These are phyloP conservation scores for Macrosiphum euphorbiae DNA, from an alignment of 2,888 invertebrate genomes.

Conservation along the genomic window DNA sequence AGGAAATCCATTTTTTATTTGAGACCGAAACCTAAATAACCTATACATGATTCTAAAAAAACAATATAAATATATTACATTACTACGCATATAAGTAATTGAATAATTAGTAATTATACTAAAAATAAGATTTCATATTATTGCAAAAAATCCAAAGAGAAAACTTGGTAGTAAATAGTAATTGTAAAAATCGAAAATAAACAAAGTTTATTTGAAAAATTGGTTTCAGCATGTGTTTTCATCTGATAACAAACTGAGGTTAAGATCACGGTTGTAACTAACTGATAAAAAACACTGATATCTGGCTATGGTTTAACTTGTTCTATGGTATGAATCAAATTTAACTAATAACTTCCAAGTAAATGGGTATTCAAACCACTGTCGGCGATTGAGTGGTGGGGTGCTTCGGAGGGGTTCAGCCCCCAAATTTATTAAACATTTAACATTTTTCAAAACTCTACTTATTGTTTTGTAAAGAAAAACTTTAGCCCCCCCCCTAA, in stretches of 20 bases:
- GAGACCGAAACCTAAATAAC: constrained; percentile 50
- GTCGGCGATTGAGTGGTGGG: too few relatives aligned
- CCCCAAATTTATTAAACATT: too few relatives aligned
- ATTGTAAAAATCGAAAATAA: not conserved
- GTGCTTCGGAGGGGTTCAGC: too few relatives aligned
- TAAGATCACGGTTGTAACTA: not conserved
- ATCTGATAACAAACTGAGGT: constrained; percentile 49
- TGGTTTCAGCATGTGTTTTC: constrained; percentile 29
- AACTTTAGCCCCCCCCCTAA: too few relatives aligned
- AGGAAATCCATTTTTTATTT: constrained; percentile 38
- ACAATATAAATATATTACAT: constrained; percentile 28
- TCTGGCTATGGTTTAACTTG: not conserved
- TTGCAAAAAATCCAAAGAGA: not conserved
- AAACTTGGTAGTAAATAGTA: not conserved
- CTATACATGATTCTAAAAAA: constrained; percentile 45
- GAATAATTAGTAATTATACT: not conserved
- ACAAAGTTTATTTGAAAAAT: constrained; percentile 25
- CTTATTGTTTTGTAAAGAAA: too few relatives aligned
- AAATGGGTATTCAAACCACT: too few relatives aligned
- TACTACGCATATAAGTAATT: not conserved
- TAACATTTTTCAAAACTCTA: too few relatives aligned
- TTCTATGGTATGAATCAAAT: too few relatives aligned
- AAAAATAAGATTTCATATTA: not conserved
- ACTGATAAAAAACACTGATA: not conserved
- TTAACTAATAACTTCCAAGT: too few relatives aligned